Percentiles rank a stretch among this genome's conserved stretches.
Evolutionary conservation across 2,113 vertebrate species (phyloP).

Genomic region (Deroptyus accipitrinus): DNA sequence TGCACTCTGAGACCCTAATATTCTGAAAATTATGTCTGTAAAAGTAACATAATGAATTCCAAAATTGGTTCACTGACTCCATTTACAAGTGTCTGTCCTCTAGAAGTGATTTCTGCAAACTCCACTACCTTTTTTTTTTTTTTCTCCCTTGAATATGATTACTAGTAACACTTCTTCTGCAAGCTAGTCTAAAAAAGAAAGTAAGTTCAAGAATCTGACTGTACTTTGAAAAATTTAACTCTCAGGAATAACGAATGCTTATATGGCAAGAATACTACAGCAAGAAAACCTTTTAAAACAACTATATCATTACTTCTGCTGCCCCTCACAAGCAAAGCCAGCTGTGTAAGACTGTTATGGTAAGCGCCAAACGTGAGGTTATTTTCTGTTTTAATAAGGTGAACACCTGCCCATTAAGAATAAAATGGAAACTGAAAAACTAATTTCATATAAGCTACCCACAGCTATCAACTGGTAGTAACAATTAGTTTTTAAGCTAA

Average conservation of each 20-base stretch:
- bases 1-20: not conserved
- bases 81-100: constrained; percentile 1
- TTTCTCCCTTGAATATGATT: not conserved
- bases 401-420: constrained; percentile 60
- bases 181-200: not conserved
- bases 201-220: not conserved
- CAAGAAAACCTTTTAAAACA: constrained; percentile 31
- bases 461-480: not conserved
- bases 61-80: not conserved
- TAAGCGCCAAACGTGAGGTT: not conserved
- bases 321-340: constrained; percentile 29
- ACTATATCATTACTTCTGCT: not conserved
- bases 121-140: not conserved
- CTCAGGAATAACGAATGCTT: constrained; percentile 17
- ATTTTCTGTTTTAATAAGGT: constrained; percentile 27
- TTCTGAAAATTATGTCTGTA: not conserved
- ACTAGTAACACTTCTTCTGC: not conserved
- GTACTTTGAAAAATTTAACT: not conserved
- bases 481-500: not conserved
- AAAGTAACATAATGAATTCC: not conserved
- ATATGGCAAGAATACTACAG: not conserved
- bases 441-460: not conserved
- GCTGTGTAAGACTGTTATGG: not conserved
- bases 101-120: not conserved
- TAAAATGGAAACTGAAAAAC: constrained; percentile 16